phyloP scores from a whole-genome alignment of 2,888 invertebrate species.

The Lottia gigantea region DNA sequence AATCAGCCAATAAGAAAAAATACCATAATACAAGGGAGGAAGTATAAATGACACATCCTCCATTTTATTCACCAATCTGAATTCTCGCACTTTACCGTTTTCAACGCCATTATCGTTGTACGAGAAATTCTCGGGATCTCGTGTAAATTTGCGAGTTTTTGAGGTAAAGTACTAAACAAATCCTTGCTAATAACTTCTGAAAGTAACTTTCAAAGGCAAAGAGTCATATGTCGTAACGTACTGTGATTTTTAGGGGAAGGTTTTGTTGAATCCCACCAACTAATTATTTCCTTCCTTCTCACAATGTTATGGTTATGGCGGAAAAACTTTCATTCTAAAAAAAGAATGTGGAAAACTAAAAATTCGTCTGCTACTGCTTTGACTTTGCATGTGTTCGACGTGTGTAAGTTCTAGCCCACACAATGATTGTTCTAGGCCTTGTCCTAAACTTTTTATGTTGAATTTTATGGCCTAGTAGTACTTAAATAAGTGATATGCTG shows the following conservation, averaged over 20 bases:
- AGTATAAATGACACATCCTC: neutral
- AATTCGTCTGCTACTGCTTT: constrained; percentile 29
- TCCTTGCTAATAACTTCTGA: neutral
- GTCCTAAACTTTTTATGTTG: too few relatives aligned
- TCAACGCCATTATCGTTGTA: constrained; percentile 65
- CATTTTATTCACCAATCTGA: constrained; percentile 57
- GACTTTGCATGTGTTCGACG: too few relatives aligned
- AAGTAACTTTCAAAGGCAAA: neutral
- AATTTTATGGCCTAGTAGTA: too few relatives aligned
- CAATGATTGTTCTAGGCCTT: too few relatives aligned
- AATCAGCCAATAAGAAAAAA: too few relatives aligned
- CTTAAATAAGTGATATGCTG: too few relatives aligned
- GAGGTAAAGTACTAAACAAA: constrained; percentile 16
- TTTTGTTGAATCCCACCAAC: too few relatives aligned
- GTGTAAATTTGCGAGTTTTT: constrained; percentile 39
- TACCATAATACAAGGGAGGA: neutral
- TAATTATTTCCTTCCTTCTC: too few relatives aligned
- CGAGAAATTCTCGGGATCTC: constrained; percentile 64
- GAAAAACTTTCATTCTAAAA: constrained; percentile 7
- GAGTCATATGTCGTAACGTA: too few relatives aligned
- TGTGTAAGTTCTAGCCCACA: too few relatives aligned
- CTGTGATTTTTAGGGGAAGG: too few relatives aligned
- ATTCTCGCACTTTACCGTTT: constrained; percentile 65
- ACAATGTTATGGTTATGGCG: too few relatives aligned
- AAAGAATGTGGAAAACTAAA: constrained; percentile 14